A percentile compares a stretch with the other conserved stretches of the same genome.
phyloP scores from a whole-genome alignment of 2,113 vertebrate genomes.

The Odobenus rosmarus region DNA sequence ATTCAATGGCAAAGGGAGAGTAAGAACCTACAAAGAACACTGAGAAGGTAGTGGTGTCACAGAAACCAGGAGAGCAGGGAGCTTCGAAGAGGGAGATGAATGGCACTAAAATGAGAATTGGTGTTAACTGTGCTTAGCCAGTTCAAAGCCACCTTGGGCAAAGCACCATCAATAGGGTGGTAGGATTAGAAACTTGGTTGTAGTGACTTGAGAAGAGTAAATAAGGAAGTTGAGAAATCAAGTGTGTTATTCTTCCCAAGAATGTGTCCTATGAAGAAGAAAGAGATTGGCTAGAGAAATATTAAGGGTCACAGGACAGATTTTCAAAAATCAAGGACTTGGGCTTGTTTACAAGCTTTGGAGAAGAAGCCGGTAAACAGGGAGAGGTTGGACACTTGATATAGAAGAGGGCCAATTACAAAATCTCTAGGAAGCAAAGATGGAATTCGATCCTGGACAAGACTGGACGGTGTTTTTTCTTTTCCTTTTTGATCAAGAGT shows the following conservation, averaged over 20 bases:
- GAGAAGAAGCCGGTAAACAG: not conserved
- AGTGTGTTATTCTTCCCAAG: conserved; percentile 26
- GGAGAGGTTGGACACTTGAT: not conserved
- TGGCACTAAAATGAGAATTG: not conserved
- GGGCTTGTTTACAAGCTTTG: not conserved
- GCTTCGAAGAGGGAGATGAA: not conserved
- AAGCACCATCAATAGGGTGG: not conserved
- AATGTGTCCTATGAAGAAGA: conserved; percentile 24
- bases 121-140: not conserved
- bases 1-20: not conserved
- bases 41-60: not conserved
- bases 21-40: not conserved
- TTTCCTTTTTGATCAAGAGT: not conserved
- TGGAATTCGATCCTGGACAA: not conserved
- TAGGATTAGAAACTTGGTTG: not conserved
- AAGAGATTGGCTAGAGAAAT: conserved; percentile 1
- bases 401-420: not conserved
- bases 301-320: not conserved
- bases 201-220: not conserved
- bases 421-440: not conserved
- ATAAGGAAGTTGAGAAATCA: conserved; percentile 11
- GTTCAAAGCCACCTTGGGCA: not conserved
- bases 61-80: not conserved
- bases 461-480: not conserved
- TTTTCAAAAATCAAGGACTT: not conserved